Percentiles rank a stretch among this genome's conserved stretches.
Evolutionary conservation across 1,140 invertebrate genomes (phyloP).

Genomic region (Penaeus indicus): DNA sequence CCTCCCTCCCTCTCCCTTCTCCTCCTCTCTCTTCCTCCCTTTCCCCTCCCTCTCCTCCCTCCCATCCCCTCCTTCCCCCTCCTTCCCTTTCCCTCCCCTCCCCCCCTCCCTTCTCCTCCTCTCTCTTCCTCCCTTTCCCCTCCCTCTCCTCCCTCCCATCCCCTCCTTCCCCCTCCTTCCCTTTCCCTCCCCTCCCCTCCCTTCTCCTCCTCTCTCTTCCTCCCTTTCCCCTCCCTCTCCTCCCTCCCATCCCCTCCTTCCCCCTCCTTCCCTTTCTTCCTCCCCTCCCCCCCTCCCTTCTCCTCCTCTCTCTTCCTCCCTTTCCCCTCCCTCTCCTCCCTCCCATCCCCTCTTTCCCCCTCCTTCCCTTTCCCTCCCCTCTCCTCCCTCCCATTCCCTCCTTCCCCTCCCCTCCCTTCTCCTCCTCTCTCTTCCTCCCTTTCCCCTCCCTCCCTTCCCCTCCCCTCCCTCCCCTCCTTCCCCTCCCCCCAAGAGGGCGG

Average conservation of each 20-base stretch:
- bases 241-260: background rate
- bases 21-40: background rate
- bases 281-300: slow-evolving; percentile 14
- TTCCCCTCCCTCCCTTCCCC: too few species aligned
- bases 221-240: background rate
- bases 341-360: too few species aligned
- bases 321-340: background rate
- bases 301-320: background rate
- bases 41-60: background rate
- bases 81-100: background rate
- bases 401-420: too few species aligned
- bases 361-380: too few species aligned
- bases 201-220: background rate
- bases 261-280: background rate
- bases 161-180: background rate
- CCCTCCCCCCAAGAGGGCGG: too few species aligned
- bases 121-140: background rate
- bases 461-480: too few species aligned
- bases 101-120: too few species aligned
- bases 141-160: background rate
- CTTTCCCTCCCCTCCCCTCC: too few species aligned
- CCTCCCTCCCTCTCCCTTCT: background rate
- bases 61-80: background rate
- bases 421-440: too few species aligned
- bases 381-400: too few species aligned